These are phyloP conservation scores for Echinarachnius parma DNA, from an alignment of 53 echinoderm and acorn worm genomes.

Conservation along the genomic window DNA sequence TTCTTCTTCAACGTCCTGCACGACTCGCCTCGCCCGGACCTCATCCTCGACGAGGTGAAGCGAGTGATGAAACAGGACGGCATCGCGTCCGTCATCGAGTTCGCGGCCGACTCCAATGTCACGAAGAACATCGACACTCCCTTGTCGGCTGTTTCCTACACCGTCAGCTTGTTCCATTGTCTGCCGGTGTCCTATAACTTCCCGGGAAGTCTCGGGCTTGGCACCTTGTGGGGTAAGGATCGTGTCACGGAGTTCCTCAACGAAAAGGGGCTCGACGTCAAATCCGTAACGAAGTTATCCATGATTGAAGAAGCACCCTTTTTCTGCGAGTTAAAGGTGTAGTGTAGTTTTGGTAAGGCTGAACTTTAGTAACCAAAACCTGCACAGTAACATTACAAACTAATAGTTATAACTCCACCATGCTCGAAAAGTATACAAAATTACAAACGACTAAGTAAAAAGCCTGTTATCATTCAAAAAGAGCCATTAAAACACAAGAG, in stretches of 20 bases:
- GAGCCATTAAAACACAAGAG: too few species aligned
- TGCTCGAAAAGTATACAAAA: too few species aligned
- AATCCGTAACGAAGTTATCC: slow-evolving; percentile 4
- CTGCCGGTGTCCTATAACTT: slow-evolving; percentile 55
- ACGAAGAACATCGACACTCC: slow-evolving; percentile 45
- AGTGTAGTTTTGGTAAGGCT: too few species aligned
- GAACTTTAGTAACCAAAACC: too few species aligned
- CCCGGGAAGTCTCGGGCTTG: slow-evolving; percentile 62
- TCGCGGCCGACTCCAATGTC: slow-evolving; percentile 36
- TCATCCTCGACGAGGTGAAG: slow-evolving; percentile 40
- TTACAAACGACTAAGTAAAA: too few species aligned
- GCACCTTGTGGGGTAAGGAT: slow-evolving; percentile 76
- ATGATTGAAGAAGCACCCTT: slow-evolving; percentile 7
- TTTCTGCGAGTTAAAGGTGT: slow-evolving; percentile 4
- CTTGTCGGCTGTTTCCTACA: slow-evolving; percentile 13
- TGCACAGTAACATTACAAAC: too few species aligned
- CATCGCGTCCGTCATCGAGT: slow-evolving; percentile 53
- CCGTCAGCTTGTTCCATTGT: slow-evolving; percentile 67
- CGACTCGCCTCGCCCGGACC: slow-evolving; percentile 57
- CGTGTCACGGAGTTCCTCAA: slow-evolving; percentile 60
- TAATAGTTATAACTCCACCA: too few species aligned
- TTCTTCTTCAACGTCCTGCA: slow-evolving; percentile 63
- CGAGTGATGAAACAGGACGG: slow-evolving; percentile 56
- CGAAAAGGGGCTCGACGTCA: slow-evolving; percentile 51
- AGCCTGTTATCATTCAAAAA: too few species aligned